Conservation (phyloP, 1,140 invertebrate species). For the Drosophila watanabei region DNA sequence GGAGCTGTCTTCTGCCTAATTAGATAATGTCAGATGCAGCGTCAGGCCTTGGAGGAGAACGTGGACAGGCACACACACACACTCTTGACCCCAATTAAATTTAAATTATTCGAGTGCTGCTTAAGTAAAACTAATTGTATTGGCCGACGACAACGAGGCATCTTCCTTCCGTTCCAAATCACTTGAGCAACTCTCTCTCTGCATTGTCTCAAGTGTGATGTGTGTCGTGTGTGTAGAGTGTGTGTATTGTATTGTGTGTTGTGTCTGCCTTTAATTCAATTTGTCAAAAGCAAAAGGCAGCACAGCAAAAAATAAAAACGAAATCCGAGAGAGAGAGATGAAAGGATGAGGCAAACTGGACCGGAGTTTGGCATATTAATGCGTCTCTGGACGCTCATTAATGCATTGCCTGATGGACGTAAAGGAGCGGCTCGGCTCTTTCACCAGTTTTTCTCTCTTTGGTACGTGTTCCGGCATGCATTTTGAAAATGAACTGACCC, state of each 20-base stretch:
- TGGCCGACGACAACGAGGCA: constrained; percentile 34
- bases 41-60: constrained; percentile 22
- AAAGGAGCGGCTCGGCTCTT: constrained; percentile 10
- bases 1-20: constrained; percentile 59
- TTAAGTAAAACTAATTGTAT: constrained; percentile 80
- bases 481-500: constrained; percentile 44
- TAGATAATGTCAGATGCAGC: constrained; percentile 79
- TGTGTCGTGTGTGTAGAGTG: constrained; percentile 10
- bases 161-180: constrained; percentile 40
- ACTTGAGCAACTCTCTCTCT: constrained; percentile 5
- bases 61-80: constrained; percentile 19
- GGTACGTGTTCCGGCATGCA: constrained; percentile 41
- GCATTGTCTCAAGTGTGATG: constrained; percentile 44
- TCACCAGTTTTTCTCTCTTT: neutral
- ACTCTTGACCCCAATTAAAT: constrained; percentile 80
- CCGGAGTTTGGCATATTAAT: constrained; percentile 64
- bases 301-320: constrained; percentile 2
- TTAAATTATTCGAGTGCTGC: constrained; percentile 79
- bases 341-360: constrained; percentile 14
- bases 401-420: constrained; percentile 72
- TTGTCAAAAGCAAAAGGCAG: constrained; percentile 66
- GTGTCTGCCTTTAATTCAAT: constrained; percentile 69
- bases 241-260: constrained; percentile 7
- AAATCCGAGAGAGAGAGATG: neutral
- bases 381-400: constrained; percentile 78